Base-by-base conservation (phyloP, 2,113 vertebrate genomes). In the Rhinoptilus africanus region DNA sequence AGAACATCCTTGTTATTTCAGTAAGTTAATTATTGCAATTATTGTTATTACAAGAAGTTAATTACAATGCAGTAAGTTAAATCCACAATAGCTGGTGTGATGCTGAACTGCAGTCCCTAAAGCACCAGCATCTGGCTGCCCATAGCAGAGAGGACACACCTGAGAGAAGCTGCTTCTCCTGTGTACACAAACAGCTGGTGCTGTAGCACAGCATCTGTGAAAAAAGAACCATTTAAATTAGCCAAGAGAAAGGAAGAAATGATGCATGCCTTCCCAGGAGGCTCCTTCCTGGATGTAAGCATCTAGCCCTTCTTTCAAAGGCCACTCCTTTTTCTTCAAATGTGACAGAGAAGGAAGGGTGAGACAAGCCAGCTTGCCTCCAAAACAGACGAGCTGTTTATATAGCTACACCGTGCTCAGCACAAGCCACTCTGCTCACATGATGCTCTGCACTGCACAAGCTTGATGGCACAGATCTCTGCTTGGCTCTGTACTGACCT, bases 1-100 rank as follows among this genome's bases (percentile, higher is more conserved):
- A 92, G 92, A 93, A 76, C 77, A 88, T 89, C 84, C 79, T 94
- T 91, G 50, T 95, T 94, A 89, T 89, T 91, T 96, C 67, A 93
- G 81, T n/a, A n/a, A 94, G 89, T 69, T 91, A 96, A 97, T 96
- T 93, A 89, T 89, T 69, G 45, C 87, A 96, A 96, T 96, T 88
- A 89, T 96, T 96, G 95, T 89, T 96, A 96, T 91, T 95, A 94
- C 87, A 85, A 94, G 69, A 67, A 85, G 78, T 74, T 93, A 92
- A 95, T 93, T 89, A 79, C 87, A 83, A 67, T 6, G 78, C 84
- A 94, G 59, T 68, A 66, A 89, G 74, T 83, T 57, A 71, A 91
- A 93, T 59, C 67, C 91, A 85, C 88, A 57, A 24, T 23, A 84
- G 92, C 85, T 28, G 16, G 81, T 69, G 85, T 39, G 67, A 51